Base-by-base conservation (phyloP, 2,113 vertebrate genomes). In the Aldabrachelys gigantea region DNA sequence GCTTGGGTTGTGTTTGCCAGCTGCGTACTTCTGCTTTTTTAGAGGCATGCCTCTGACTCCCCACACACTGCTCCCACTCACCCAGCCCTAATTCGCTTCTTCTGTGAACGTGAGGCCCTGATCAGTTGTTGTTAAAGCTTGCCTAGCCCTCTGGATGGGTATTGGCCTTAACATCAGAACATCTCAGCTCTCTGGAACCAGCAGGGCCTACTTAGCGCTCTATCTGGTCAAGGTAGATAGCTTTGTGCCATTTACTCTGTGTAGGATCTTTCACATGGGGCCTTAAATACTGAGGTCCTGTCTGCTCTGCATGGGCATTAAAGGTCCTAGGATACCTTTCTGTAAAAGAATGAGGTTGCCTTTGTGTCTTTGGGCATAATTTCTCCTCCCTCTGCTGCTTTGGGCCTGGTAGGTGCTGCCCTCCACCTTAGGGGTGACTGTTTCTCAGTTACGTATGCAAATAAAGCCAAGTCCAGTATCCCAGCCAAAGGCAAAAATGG, bases 71-170 rank as follows among this genome's bases (percentile, higher is more conserved):
- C 50, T 87, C 16, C 35, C 80, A 84, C 82, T 80, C 88, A 94
- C 59, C 85, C 47, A 85, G 62, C 83, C 44, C 38, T 96, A 92
- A 95, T 94, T 96, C 91, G 38, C 87, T 95, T 85, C 25, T 62
- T 84, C 56, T 21, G 91, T 81, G 91, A 84, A 91, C 13, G 89
- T 54, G 76, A 89, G 50, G 78, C 76, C 50, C 57, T 91, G 90
- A 54, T 89, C 69, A 38, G 47, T 38, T 80, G 49, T 5, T 31
- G 87, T 85, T 79, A 72, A 78, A 78, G 24, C 11, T 78, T 3
- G 10, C 75, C 75, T 47, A 41, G 38, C 25, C 22, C 22, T 78
- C 75, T 47, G 41, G 41, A 78, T 47, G 75, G 41, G 41, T 47
- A 47, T 13, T 47, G 21, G 41, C 35, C 62, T 41, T 44, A 47